phyloP scores from a whole-genome alignment of 2,888 invertebrate genomes.

The Chloroclysta siterata region DNA sequence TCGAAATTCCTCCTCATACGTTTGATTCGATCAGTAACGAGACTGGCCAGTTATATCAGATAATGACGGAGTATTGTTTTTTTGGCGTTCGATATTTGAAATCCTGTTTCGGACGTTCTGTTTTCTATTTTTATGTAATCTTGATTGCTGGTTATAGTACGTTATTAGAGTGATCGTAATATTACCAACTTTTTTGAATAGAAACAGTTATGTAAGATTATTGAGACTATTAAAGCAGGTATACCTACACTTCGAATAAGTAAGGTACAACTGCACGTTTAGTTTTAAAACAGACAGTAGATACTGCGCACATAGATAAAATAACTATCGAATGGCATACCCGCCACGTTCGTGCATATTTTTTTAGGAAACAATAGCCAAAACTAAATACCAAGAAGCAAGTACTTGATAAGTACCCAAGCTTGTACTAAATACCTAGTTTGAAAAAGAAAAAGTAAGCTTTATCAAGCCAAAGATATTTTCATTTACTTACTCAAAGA shows the following conservation, averaged over 20 bases:
- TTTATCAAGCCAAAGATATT: constrained; percentile 21
- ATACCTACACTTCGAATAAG: neutral
- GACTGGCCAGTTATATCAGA: constrained; percentile 61
- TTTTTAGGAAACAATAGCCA: neutral
- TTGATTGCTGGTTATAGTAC: constrained; percentile 41
- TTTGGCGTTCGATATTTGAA: constrained; percentile 45
- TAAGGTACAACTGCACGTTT: neutral
- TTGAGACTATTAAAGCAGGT: constrained; percentile 6
- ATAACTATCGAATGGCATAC: neutral
- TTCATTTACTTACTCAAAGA: constrained; percentile 27
- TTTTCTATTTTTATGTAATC: constrained; percentile 48
- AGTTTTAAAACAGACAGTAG: neutral
- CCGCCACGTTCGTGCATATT: neutral
- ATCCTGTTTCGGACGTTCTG: constrained; percentile 46
- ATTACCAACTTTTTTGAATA: constrained; percentile 20
- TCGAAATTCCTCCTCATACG: constrained; percentile 77
- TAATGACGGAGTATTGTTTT: constrained; percentile 48
- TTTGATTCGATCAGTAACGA: constrained; percentile 67
- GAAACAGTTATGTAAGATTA: constrained; percentile 30
- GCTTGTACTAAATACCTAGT: constrained; percentile 3
- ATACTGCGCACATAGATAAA: neutral
- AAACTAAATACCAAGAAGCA: neutral
- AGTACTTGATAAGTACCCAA: neutral
- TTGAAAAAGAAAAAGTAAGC: constrained; percentile 9
- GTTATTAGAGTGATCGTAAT: constrained; percentile 37